Conservation (phyloP, 2,113 vertebrate species). For the Eublepharis macularius region DNA sequence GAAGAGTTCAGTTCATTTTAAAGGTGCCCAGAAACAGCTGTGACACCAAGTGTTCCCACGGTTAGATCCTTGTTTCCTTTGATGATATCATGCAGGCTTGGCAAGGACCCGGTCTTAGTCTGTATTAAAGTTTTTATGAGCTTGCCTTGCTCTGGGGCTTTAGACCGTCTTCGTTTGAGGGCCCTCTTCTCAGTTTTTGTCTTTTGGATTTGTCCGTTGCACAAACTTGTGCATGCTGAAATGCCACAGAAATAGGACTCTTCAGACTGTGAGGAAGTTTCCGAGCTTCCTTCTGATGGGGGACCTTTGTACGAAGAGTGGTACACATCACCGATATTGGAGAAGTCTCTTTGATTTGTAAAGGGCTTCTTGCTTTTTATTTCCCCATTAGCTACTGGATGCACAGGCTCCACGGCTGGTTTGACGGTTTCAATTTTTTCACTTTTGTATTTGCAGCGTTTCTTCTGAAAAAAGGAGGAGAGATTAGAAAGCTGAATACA, state of each 20-base stretch:
- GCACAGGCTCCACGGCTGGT: constrained; percentile 70
- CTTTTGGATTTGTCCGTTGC: constrained; percentile 85
- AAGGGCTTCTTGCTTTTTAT: constrained; percentile 82
- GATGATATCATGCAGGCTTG: constrained; percentile 92
- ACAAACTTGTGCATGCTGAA: constrained; percentile 81
- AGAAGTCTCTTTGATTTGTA: constrained; percentile 81
- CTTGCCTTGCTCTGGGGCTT: constrained; percentile 85
- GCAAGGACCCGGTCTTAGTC: constrained; percentile 83
- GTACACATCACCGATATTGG: constrained; percentile 79
- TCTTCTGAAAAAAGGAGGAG: constrained; percentile 82
- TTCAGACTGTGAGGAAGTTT: constrained; percentile 91
- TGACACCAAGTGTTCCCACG: constrained; percentile 88
- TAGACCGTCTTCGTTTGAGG: constrained; percentile 87
- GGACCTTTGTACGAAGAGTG: constrained; percentile 82
- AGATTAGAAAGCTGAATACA: not conserved
- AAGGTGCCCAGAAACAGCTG: constrained; percentile 88
- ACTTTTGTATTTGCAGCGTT: constrained; percentile 90
- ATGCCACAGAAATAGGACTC: constrained; percentile 89
- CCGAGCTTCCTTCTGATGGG: constrained; percentile 87
- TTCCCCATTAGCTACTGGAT: constrained; percentile 78
- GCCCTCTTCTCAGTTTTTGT: constrained; percentile 91
- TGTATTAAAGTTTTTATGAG: constrained; percentile 84
- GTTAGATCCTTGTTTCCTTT: constrained; percentile 92
- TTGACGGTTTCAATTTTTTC: constrained; percentile 90
- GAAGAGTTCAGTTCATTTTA: constrained; percentile 73